Percentiles rank a stretch among this genome's conserved stretches.
Evolutionary conservation across 2,113 vertebrate genomes (phyloP).

Genomic region (Clinocottus analis): DNA sequence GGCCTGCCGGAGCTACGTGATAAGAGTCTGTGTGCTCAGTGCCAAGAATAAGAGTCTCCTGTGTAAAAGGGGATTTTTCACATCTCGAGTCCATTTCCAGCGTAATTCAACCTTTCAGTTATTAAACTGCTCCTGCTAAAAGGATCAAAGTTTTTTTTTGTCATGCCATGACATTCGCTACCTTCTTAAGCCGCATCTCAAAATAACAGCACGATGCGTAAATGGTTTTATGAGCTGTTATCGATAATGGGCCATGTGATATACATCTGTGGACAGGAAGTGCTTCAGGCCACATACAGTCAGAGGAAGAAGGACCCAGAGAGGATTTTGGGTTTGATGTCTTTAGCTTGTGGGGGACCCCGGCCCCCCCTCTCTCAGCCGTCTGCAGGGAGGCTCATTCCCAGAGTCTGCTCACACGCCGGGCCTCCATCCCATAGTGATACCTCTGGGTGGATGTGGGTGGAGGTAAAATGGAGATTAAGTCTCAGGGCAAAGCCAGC

Average conservation of each 20-base stretch:
- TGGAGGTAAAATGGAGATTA: background rate
- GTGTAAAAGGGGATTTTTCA: conserved; percentile 48
- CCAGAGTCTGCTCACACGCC: conserved; percentile 19
- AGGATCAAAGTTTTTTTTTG: background rate
- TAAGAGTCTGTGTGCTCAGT: conserved; percentile 58
- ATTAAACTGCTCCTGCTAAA: conserved; percentile 19
- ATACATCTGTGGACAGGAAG: conserved; percentile 19
- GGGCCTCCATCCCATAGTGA: background rate
- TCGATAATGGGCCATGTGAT: conserved; percentile 13
- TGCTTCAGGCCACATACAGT: background rate
- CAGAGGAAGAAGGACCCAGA: conserved; percentile 12
- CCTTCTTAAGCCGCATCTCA: background rate
- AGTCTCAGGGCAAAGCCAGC: background rate
- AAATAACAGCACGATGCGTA: background rate
- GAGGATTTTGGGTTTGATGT: conserved; percentile 5
- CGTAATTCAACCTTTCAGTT: conserved; percentile 43
- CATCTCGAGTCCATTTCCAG: conserved; percentile 50
- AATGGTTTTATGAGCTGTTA: conserved; percentile 10
- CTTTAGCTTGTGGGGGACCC: conserved; percentile 9
- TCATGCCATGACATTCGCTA: conserved; percentile 2
- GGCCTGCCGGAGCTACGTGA: conserved; percentile 60
- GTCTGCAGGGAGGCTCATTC: conserved; percentile 39
- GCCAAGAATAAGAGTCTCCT: conserved; percentile 69
- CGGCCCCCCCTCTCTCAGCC: background rate
- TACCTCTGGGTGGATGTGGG: background rate